Conservation (phyloP, 2,888 invertebrate species). For the Callyntrura sp. region DNA sequence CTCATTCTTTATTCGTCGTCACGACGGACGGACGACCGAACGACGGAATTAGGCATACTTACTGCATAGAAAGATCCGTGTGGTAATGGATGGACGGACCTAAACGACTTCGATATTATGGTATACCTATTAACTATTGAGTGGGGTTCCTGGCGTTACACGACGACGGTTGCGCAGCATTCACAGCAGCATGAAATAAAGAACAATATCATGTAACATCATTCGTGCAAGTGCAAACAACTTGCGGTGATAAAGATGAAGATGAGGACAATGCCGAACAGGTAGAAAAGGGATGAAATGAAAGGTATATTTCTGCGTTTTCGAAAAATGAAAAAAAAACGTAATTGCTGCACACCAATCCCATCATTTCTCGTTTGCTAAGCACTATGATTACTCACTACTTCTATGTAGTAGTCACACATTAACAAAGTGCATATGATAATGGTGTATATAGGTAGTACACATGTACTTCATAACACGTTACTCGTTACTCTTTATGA, state of each 20-base stretch:
- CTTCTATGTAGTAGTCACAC: conserved; percentile 52
- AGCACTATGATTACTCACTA: conserved; percentile 59
- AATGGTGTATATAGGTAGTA: not conserved
- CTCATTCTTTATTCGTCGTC: conserved; percentile 17
- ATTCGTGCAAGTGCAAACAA: not conserved
- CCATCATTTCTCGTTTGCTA: conserved; percentile 38
- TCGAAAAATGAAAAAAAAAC: not conserved
- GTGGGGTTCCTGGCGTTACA: not conserved
- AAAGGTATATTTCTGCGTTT: not conserved
- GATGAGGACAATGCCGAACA: not conserved
- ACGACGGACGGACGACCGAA: conserved; percentile 47
- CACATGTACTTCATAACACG: not conserved
- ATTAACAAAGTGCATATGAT: conserved; percentile 45
- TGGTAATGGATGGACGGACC: not conserved
- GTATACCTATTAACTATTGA: not conserved
- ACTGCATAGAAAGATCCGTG: not conserved
- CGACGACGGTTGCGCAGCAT: not conserved
- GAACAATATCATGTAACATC: not conserved
- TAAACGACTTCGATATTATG: not conserved
- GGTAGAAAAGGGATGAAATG: too few relatives aligned
- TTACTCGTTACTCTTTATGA: not conserved
- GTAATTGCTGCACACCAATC: conserved; percentile 52
- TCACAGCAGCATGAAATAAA: not conserved
- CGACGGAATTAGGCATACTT: conserved; percentile 46
- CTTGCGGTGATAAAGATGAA: not conserved